These are phyloP conservation scores for Germaria angustata DNA, from an alignment of 2,888 invertebrate species.

Conservation along the genomic window DNA sequence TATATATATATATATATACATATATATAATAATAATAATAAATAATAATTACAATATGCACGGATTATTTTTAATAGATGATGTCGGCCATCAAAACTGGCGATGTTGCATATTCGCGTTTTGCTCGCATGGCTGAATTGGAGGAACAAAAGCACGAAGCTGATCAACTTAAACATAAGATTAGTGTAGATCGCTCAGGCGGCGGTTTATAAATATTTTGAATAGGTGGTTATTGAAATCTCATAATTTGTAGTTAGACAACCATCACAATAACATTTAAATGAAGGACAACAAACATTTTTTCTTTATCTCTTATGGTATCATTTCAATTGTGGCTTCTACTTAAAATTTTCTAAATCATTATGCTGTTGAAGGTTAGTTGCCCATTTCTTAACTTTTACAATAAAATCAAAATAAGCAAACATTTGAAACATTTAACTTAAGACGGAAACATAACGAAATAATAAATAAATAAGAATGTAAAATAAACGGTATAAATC, in stretches of 20 bases:
- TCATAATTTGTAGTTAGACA: constrained; percentile 54
- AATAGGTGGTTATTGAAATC: constrained; percentile 32
- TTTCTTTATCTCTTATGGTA: not conserved
- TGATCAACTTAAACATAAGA: constrained; percentile 87
- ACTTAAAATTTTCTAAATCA: constrained; percentile 14
- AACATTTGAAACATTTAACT: constrained; percentile 15
- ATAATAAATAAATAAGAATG: constrained; percentile 51
- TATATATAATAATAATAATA: no score
- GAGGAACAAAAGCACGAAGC: constrained; percentile 91
- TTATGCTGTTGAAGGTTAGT: constrained; percentile 53
- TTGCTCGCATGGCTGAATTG: constrained; percentile 96
- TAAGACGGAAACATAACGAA: constrained; percentile 30
- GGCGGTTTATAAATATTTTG: constrained; percentile 89
- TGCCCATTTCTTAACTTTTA: constrained; percentile 13
- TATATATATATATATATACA: no score
- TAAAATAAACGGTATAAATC: constrained; percentile 49
- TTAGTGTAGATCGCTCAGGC: constrained; percentile 95
- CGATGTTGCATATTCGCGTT: constrained; percentile 95
- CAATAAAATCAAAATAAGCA: constrained; percentile 29
- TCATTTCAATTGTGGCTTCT: not conserved
- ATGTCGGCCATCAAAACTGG: constrained; percentile 99
- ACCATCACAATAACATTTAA: constrained; percentile 37
- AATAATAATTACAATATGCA: no score
- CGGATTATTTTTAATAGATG: no score
- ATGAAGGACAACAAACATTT: constrained; percentile 14